Percentiles rank a stretch among this genome's conserved stretches.
Evolutionary conservation across 2,797 vertebrate species (phyloP).

Genomic region (Chaenodraco wilsoni): DNA sequence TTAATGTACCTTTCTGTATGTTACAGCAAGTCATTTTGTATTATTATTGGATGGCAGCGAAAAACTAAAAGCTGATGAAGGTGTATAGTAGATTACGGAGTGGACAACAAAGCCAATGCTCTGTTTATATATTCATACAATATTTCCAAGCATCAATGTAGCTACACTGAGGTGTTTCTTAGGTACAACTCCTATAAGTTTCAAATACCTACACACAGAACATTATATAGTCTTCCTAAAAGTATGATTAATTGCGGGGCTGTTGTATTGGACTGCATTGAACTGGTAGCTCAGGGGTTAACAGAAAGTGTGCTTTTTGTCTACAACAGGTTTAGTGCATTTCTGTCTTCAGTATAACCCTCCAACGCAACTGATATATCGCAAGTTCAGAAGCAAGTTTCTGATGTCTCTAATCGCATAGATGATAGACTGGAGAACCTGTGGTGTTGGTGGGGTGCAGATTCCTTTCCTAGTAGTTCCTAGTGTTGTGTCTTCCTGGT

Average conservation of each 20-base stretch:
- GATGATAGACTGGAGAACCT: slow-evolving; percentile 29
- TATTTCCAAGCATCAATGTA: not conserved
- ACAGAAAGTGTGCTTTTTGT: not conserved
- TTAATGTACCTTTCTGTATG: not conserved
- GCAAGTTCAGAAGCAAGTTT: slow-evolving; percentile 29
- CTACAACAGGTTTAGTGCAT: not conserved
- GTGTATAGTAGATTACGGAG: not conserved
- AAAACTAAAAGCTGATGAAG: not conserved
- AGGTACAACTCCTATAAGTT: too few species aligned
- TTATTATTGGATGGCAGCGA: not conserved
- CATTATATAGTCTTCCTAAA: too few species aligned
- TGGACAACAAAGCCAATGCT: too few species aligned
- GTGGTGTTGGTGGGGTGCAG: slow-evolving; percentile 25
- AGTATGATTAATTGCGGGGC: too few species aligned
- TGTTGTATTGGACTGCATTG: not conserved
- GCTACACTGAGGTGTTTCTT: too few species aligned
- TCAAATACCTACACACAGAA: too few species aligned
- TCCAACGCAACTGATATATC: not conserved
- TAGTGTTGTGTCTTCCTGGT: too few species aligned
- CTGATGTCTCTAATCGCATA: slow-evolving; percentile 27
- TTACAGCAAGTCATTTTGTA: not conserved
- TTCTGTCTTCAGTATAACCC: slow-evolving; percentile 1
- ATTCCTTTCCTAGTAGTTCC: slow-evolving; percentile 32
- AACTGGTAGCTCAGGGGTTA: slow-evolving; percentile 7
- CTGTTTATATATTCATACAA: not conserved